Percentiles rank a stretch among this genome's conserved stretches.
These are phyloP conservation scores for Fulmarus glacialis DNA, from an alignment of 2,113 vertebrate genomes.

Conservation along the genomic window DNA sequence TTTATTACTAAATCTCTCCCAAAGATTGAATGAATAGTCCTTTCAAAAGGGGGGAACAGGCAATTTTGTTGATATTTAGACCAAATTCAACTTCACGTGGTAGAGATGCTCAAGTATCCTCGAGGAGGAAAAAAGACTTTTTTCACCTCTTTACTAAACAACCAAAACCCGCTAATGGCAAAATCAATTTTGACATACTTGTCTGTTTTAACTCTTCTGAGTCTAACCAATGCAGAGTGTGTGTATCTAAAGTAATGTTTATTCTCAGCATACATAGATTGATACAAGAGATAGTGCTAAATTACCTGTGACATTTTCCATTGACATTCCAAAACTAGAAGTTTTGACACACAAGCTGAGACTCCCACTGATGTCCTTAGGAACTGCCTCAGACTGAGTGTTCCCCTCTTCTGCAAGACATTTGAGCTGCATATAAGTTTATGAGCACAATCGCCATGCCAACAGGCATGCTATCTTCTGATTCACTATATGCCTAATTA, in stretches of 20 bases:
- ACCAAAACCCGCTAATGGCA: not conserved
- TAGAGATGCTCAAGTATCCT: not conserved
- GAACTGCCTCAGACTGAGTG: not conserved
- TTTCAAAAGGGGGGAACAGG: not conserved
- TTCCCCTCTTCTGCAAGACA: not conserved
- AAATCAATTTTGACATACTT: not conserved
- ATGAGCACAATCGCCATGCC: not conserved
- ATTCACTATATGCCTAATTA: not conserved
- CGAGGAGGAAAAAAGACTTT: not conserved
- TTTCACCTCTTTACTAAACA: not conserved
- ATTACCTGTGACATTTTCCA: not conserved
- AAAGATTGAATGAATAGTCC: not conserved
- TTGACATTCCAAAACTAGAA: not conserved
- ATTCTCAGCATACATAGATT: not conserved
- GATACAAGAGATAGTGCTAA: not conserved
- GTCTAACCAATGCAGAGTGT: not conserved
- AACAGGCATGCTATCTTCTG: not conserved
- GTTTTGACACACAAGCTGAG: not conserved
- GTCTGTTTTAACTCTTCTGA: not conserved
- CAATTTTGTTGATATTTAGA: not conserved
- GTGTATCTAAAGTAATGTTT: not conserved
- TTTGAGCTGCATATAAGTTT: not conserved
- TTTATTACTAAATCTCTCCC: not conserved
- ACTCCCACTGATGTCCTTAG: not conserved
- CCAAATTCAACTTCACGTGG: not conserved